Evolutionary conservation across 2,113 vertebrate genomes (phyloP).

Genomic region (Xiphophorus hellerii): DNA sequence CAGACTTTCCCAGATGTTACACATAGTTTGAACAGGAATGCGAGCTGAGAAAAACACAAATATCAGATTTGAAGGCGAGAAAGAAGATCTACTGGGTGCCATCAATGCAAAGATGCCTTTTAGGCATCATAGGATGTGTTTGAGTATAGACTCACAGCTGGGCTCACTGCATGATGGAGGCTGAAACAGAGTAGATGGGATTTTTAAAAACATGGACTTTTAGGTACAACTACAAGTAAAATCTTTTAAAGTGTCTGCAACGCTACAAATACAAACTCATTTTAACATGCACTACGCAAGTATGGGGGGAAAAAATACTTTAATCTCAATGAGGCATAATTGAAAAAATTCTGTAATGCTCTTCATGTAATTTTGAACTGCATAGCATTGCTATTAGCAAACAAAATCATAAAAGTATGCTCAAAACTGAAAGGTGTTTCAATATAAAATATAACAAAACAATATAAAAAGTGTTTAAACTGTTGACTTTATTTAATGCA

Average conservation of each 20-base stretch:
- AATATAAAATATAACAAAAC: too few relatives aligned
- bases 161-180: constrained; percentile 29
- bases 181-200: background rate
- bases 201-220: background rate
- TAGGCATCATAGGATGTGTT: constrained; percentile 45
- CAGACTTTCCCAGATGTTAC: background rate
- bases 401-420: too few relatives aligned
- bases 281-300: background rate
- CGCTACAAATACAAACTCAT: too few relatives aligned
- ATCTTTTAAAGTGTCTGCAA: background rate
- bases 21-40: constrained; percentile 4
- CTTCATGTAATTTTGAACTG: too few relatives aligned
- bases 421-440: too few relatives aligned
- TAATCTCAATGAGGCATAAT: too few relatives aligned
- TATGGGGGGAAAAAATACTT: too few relatives aligned
- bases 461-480: too few relatives aligned
- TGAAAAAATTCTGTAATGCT: too few relatives aligned
- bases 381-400: too few relatives aligned
- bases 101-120: constrained; percentile 29
- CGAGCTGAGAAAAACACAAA: background rate
- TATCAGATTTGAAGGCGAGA: background rate
- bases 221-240: background rate
- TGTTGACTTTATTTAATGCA: too few relatives aligned
- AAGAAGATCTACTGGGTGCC: background rate
- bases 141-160: background rate